Conservation (phyloP, 2,113 vertebrate species). For the Austrofundulus limnaeus region DNA sequence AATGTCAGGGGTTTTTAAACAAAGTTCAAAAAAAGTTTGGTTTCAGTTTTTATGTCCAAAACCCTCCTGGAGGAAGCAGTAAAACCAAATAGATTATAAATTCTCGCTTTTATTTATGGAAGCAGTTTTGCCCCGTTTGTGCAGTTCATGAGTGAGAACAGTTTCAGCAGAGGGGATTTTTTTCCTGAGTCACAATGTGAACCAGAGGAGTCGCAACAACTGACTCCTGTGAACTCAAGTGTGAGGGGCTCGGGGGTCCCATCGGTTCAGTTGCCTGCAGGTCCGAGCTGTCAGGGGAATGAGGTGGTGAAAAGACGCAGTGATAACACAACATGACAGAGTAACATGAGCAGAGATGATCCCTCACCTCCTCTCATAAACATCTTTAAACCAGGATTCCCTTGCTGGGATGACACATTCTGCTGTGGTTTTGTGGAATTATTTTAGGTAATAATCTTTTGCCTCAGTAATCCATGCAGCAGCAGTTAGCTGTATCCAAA, state of each 20-base stretch:
- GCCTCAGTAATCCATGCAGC: conserved; percentile 44
- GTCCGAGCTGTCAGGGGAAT: conserved; percentile 76
- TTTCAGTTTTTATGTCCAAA: neutral
- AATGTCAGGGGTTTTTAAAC: neutral
- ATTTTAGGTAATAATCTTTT: conserved; percentile 45
- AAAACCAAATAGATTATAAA: neutral
- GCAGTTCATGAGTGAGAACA: neutral
- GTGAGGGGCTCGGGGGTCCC: conserved; percentile 8
- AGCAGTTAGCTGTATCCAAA: conserved; percentile 10
- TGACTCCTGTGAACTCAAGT: conserved; percentile 41
- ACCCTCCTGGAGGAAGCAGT: neutral
- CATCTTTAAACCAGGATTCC: conserved; percentile 34
- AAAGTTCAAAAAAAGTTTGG: neutral
- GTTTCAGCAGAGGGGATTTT: neutral
- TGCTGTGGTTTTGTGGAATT: conserved; percentile 29
- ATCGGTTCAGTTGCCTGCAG: conserved; percentile 49
- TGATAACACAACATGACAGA: conserved; percentile 73
- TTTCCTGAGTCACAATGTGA: conserved; percentile 11
- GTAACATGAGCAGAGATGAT: conserved; percentile 10
- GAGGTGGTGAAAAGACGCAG: conserved; percentile 52
- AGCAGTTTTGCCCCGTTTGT: neutral
- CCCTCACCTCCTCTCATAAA: neutral
- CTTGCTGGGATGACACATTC: conserved; percentile 41
- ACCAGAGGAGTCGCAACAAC: neutral
- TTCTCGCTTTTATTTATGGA: conserved; percentile 4